A percentile compares a stretch with the other conserved stretches of the same genome.
Conservation (phyloP, 2,888 invertebrate species). For the Antitype chi region DNA sequence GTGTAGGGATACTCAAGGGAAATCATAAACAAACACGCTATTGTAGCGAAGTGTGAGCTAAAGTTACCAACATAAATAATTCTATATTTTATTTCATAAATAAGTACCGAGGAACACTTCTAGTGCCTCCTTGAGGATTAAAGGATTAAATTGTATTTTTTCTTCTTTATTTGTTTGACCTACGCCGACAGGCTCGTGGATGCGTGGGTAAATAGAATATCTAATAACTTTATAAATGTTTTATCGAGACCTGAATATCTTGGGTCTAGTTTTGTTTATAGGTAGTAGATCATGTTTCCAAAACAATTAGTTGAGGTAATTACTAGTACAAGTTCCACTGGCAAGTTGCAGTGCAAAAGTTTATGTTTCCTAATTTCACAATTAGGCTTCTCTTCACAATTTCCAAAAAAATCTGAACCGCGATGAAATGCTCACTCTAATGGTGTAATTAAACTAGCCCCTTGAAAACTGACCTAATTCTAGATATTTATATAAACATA, state of each 20-base stretch:
- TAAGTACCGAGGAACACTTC: conserved; percentile 60
- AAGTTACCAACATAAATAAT: conserved; percentile 68
- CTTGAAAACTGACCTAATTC: no score
- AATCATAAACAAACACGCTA: conserved; percentile 69
- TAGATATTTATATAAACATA: no score
- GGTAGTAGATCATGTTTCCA: background rate
- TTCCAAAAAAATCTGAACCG: no score
- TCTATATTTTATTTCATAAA: conserved; percentile 66
- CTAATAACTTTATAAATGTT: conserved; percentile 12
- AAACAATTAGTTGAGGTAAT: background rate
- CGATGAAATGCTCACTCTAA: no score
- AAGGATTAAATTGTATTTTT: conserved; percentile 57
- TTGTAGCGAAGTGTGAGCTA: conserved; percentile 68
- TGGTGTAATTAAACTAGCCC: no score
- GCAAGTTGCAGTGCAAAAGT: background rate
- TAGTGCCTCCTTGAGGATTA: conserved; percentile 64
- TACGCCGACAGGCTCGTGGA: conserved; percentile 7
- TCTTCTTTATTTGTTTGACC: conserved; percentile 49
- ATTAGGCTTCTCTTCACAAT: no score
- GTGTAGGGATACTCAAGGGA: conserved; percentile 66
- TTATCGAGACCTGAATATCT: background rate
- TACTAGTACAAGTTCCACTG: background rate
- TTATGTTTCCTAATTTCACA: no score
- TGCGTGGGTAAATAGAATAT: conserved; percentile 11
- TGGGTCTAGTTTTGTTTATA: background rate